Evolutionary conservation across 2,888 invertebrate species (phyloP), one percentile per base, ranked within the genome.

Genomic region (Acanthococcus lagerstroemiae): DNA sequence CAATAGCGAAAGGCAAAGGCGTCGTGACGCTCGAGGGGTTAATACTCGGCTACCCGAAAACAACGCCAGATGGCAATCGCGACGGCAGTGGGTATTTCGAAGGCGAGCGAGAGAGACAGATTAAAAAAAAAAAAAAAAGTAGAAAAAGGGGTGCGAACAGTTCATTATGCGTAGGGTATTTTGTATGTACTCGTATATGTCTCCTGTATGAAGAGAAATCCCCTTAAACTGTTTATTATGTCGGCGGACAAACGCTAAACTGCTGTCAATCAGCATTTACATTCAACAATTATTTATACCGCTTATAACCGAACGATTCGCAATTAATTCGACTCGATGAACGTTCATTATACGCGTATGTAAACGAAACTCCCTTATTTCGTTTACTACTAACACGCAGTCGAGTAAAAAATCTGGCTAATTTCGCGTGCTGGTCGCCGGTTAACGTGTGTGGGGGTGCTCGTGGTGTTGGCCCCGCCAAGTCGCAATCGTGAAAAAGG

Each of bases 211-310:
- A 63, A 63, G 54, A 22, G 63, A 63, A 63, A 63, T 63, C 63
- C 63, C 63, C 63, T 63, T 63, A 63, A 63, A 63, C 63, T 63
- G 63, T 63, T 63, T 63, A 63, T 63, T 63, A 63, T 63, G 63
- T 63, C 44, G 63, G 63, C 54, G 63, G 63, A 63, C 63, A 63
- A 63, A 63, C 63, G 63, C 54, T 63, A 63, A 63, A 63, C 63
- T 63, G 63, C 63, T 63, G 63, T 63, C 63, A 63, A 63, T 63
- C 63, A 63, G 63, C 63, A 63, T 63, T 63, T 63, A 63, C 54
- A 63, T 54, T 63, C 63, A 52, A 63, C 63, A 63, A 63, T 63
- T 63, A 61, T 61, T 61, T 61, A 63, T 50, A 63, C 63, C 63
- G 63, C 63, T 63, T 63, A 63, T 63, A 63, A 63, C 52, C 52